Evolutionary conservation across 53 echinoderm and acorn worm species (phyloP), one percentile per base, ranked within the genome.

Genomic region (Stichopus horrens): DNA sequence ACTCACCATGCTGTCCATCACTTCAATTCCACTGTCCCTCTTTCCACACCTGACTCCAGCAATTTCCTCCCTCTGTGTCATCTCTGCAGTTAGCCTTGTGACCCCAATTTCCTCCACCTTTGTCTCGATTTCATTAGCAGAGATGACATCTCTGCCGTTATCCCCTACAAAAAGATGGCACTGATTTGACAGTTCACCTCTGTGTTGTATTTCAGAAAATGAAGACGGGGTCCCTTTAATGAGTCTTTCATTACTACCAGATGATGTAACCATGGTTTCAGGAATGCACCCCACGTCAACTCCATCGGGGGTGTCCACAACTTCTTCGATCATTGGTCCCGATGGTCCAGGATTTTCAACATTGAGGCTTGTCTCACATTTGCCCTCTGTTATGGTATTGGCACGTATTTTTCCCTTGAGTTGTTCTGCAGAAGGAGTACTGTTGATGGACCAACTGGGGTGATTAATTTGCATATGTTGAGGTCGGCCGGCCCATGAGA

Each of bases 11-110:
- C 21, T 81, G 56, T 56, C 81, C 6, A n/a, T 56, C 6, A 81
- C 81, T 19, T 81, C 81, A n/a, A 81, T 81, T 2, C 81, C 81
- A 20, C 81, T 81, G 11, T 81, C 81, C 14, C 81, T 81, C 20
- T 81, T 81, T 16, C 18, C 71, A 19, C 18, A 18, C 19, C 71
- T 20, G 19, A 18, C 20, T 71, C 7, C 71, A 6, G 18, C 71
- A 71, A 71, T 21, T 16, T 59, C 11, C 59, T 59, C 59, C 8
- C 59, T 9, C 4, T 59, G 59, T 16, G 16, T 63, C 63, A 63
- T 63, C 63, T 63, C 63, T 63, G 63, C 11, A 16, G 63, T 63
- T 63, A 63, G 16, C 16, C 63, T 63, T 13, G 63, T 16, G 11
- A 63, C 63, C 63, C 7, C 71, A 18, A 18, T 71, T 18, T 18